Conservation (phyloP, 2,888 invertebrate genomes). For the Metacarcinus magister region DNA sequence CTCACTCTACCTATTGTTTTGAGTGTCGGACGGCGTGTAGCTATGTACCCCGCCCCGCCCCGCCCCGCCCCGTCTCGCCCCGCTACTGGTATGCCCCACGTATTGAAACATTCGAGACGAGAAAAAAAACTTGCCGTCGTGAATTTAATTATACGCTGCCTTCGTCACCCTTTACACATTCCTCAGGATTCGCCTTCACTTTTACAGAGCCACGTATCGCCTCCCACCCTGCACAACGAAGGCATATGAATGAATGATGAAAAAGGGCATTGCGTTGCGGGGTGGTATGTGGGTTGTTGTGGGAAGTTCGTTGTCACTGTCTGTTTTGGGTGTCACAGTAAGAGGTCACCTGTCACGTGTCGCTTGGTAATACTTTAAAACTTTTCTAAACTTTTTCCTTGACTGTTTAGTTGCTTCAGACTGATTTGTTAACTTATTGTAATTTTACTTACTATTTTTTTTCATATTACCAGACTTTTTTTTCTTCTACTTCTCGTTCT, state of each 20-base stretch:
- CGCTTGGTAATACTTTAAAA: not conserved
- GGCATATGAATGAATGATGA: not conserved
- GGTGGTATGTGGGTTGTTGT: not conserved
- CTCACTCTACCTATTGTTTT: not conserved
- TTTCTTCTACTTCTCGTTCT: too few species aligned
- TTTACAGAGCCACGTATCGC: not conserved
- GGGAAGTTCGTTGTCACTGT: not conserved
- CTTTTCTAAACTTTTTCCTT: not conserved
- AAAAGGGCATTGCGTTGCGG: not conserved
- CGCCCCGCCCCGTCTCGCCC: not conserved
- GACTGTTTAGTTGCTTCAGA: not conserved
- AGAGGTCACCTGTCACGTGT: not conserved
- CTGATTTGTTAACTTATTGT: too few species aligned
- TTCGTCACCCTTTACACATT: not conserved
- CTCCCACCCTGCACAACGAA: not conserved
- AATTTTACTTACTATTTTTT: too few species aligned
- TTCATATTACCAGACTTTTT: too few species aligned
- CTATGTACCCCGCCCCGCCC: not conserved
- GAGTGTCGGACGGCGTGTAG: not conserved
- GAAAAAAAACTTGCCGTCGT: not conserved
- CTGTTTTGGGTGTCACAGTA: too few species aligned
- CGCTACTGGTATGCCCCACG: not conserved
- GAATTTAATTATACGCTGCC: constrained; percentile 26
- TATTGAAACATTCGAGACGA: not conserved
- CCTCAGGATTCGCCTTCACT: not conserved